Base-by-base conservation (phyloP, 1,140 invertebrate genomes). In the Spodoptera frugiperda region DNA sequence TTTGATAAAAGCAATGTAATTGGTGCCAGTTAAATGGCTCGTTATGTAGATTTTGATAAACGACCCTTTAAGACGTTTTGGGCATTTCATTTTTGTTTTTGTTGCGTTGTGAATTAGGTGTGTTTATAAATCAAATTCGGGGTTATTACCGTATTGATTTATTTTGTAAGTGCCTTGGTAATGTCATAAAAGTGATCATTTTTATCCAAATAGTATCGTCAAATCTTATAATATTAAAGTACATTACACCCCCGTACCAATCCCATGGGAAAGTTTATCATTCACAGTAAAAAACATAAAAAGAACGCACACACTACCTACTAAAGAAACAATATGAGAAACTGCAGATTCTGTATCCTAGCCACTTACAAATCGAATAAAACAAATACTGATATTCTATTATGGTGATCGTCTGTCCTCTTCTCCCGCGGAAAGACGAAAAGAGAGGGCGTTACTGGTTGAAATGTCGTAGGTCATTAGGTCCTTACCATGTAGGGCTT, bases 381-480 rank as follows among this genome's bases (percentile, higher is more conserved):
- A 93, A 92, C 87, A 89, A 90, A 85, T 80, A 82, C 80, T 59
- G 77, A 91, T 92, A 91, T 91, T 92, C 90, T 91, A 90, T 91
- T 90, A 91, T 90, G 87, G 89, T 67, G 76, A 85, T 91, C 84
- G 63, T 65, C 61, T 79, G 30, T 90, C 84, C 78, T 71, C 80
- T 74, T 92, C 84, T 61, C 80, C 54, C 87, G 53, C 81, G 70
- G 46, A n/a, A 44, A 11, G 70, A 70, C 72, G 79, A 85, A 91
- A 77, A 57, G 76, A 85, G 90, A 91, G 67, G 19, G 79, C 54
- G 77, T 48, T 84, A 90, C 77, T 80, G 85, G 89, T 91, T 92
- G 88, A 93, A 93, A 93, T 90, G 91, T 93, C 91, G 86, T 89
- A 93, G 91, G 91, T 93, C 91, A 92, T 92, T 91, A 93, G 91